phyloP scores from a whole-genome alignment of 2,888 invertebrate species.

The Osmoderma eremita region DNA sequence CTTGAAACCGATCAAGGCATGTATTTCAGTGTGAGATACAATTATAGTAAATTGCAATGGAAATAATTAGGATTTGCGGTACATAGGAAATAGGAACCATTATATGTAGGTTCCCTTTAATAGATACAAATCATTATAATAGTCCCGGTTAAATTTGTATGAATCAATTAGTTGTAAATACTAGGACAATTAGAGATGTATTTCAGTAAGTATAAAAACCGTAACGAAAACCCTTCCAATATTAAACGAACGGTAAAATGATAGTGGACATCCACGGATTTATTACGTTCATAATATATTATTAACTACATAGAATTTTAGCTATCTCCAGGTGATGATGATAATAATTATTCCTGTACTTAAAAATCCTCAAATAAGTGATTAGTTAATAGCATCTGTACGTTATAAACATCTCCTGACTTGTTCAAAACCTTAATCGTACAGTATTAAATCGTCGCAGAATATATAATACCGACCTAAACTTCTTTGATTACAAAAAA shows the following conservation, averaged over 20 bases:
- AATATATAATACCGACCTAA: neutral
- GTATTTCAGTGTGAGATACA: too few species aligned
- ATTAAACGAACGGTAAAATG: conserved; percentile 39
- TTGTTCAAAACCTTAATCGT: neutral
- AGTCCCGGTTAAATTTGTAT: conserved; percentile 28
- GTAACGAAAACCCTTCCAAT: conserved; percentile 33
- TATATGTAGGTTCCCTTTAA: conserved; percentile 27
- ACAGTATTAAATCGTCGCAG: neutral
- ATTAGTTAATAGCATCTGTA: neutral
- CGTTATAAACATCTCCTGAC: too few species aligned
- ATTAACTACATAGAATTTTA: conserved; percentile 30
- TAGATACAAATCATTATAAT: conserved; percentile 31
- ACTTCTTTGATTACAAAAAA: conserved; percentile 12
- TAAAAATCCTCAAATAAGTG: neutral
- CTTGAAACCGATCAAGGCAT: too few species aligned
- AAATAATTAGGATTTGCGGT: conserved; percentile 10
- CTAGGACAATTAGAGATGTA: conserved; percentile 25
- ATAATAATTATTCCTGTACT: neutral
- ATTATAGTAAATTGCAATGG: conserved; percentile 16
- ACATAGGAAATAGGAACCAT: conserved; percentile 11
- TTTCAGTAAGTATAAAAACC: conserved; percentile 18
- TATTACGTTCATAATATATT: conserved; percentile 37
- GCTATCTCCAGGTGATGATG: conserved; percentile 17
- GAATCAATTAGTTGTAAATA: conserved; percentile 37
- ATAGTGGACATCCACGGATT: conserved; percentile 29